Percentiles rank a stretch among this genome's conserved stretches.
Conservation (phyloP, 2,113 vertebrate genomes). For the Vidua macroura region DNA sequence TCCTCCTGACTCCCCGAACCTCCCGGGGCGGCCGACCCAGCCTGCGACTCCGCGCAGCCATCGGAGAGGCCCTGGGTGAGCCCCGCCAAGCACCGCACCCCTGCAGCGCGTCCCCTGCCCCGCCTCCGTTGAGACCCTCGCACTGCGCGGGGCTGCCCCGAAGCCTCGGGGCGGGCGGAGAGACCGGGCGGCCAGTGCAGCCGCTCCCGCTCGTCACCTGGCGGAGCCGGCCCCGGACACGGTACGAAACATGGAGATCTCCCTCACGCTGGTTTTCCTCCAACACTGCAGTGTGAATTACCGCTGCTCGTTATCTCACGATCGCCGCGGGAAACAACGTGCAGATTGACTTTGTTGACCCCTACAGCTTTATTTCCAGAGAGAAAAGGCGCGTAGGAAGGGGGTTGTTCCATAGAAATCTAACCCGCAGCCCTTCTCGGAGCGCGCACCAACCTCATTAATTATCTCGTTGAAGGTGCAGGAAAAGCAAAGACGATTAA, state of each 20-base stretch:
- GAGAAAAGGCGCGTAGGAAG: neutral
- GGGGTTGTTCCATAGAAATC: neutral
- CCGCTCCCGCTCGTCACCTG: neutral
- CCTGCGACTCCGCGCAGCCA: neutral
- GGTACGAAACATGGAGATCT: no score
- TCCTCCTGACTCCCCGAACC: neutral
- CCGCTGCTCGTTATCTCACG: neutral
- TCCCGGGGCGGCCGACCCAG: neutral
- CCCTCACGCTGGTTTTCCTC: neutral
- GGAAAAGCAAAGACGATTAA: neutral
- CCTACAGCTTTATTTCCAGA: neutral
- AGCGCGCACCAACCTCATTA: neutral
- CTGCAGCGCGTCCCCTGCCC: neutral
- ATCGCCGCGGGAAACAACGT: neutral
- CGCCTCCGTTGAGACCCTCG: neutral
- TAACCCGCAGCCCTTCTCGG: neutral
- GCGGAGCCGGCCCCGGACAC: neutral
- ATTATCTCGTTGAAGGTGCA: neutral
- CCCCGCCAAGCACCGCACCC: neutral
- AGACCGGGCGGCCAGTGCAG: neutral
- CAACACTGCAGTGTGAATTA: neutral
- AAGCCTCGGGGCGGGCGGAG: neutral
- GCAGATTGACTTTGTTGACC: neutral
- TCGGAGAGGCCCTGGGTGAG: neutral
- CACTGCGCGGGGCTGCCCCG: neutral